Percentiles rank a stretch among this genome's conserved stretches.
phyloP scores from a whole-genome alignment of 2,888 invertebrate species.

The Cantharis flavilabris region DNA sequence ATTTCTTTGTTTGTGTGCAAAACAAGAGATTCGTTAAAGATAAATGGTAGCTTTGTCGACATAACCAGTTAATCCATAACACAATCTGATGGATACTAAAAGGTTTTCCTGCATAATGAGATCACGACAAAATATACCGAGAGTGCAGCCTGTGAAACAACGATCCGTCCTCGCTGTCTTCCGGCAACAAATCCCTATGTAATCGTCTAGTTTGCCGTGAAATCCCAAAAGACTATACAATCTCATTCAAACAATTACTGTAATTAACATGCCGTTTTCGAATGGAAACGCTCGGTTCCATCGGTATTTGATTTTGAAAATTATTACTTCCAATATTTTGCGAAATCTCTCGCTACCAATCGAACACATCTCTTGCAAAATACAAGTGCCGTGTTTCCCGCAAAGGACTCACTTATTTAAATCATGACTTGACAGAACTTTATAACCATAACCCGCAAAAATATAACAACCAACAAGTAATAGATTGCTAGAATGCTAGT shows the following conservation, averaged over 20 bases:
- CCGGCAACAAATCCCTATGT: constrained; percentile 16
- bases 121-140: constrained; percentile 17
- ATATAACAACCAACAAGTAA: constrained; percentile 25
- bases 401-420: background rate
- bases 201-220: constrained; percentile 17
- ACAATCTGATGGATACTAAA: constrained; percentile 31
- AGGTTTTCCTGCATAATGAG: constrained; percentile 33
- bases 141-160: constrained; percentile 9
- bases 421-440: background rate
- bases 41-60: constrained; percentile 10
- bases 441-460: constrained; percentile 18
- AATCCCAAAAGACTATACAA: constrained; percentile 18
- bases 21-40: constrained; percentile 11
- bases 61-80: constrained; percentile 24
- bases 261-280: constrained; percentile 15
- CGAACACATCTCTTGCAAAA: background rate
- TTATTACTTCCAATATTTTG: background rate
- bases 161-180: constrained; percentile 13
- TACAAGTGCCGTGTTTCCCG: background rate
- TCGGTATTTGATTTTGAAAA: background rate
- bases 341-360: background rate
- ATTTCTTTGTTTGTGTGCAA: background rate
- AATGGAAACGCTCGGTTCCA: background rate
- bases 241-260: constrained; percentile 19
- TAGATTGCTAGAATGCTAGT: constrained; percentile 29